phyloP scores from a whole-genome alignment of 2,113 vertebrate species.

The Cacatua alba region DNA sequence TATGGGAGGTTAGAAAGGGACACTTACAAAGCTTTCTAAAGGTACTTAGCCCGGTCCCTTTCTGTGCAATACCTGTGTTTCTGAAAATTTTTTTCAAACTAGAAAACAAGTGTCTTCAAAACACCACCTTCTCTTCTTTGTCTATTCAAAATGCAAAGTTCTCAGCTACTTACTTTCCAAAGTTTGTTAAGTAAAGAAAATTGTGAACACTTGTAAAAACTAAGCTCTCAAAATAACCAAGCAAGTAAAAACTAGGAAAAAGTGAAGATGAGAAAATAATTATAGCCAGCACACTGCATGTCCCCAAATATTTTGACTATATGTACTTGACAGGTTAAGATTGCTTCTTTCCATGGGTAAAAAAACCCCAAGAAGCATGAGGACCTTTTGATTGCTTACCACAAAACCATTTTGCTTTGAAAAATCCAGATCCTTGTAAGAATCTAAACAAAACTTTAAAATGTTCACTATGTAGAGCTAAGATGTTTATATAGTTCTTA shows the following conservation, averaged over 20 bases:
- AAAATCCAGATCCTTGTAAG: background rate
- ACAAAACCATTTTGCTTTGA: slow-evolving; percentile 2
- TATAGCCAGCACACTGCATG: background rate
- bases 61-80: background rate
- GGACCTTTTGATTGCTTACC: background rate
- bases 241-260: background rate
- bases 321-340: background rate
- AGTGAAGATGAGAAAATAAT: background rate
- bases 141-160: background rate
- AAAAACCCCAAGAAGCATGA: background rate
- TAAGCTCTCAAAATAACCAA: background rate
- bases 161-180: background rate
- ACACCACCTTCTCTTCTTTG: background rate
- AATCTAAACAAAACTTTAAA: slow-evolving; percentile 17
- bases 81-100: background rate
- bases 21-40: background rate
- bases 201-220: background rate
- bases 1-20: background rate
- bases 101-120: background rate
- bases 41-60: background rate
- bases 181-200: background rate
- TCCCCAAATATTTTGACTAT: background rate
- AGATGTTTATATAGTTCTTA: background rate
- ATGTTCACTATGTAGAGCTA: background rate
- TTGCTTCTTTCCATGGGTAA: background rate